phyloP scores from a whole-genome alignment of 2,797 vertebrate species.

The Prionace glauca region DNA sequence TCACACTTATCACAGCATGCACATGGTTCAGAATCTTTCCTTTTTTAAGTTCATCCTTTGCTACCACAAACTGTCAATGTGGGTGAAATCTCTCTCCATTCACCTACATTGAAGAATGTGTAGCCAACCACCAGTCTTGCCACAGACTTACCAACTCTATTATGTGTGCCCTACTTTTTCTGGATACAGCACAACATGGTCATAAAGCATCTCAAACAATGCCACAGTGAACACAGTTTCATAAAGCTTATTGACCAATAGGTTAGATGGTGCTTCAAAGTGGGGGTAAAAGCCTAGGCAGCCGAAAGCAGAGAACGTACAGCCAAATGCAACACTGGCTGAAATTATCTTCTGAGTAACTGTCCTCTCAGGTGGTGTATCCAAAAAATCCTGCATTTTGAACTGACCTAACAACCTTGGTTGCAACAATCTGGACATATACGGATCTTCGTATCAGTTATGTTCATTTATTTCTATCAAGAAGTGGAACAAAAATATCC shows the following conservation, averaged over 20 bases:
- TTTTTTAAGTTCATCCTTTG: not conserved
- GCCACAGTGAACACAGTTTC: too few species aligned
- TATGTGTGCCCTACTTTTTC: not conserved
- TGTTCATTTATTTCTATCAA: not conserved
- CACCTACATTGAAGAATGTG: not conserved
- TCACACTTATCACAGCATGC: not conserved
- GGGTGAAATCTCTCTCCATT: not conserved
- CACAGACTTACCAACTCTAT: not conserved
- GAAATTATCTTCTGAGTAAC: slow-evolving; percentile 44
- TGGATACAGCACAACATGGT: not conserved
- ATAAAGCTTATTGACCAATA: not conserved
- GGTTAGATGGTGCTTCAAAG: too few species aligned
- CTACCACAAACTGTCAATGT: not conserved
- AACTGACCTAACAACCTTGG: not conserved
- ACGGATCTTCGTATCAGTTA: not conserved
- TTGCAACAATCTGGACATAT: not conserved
- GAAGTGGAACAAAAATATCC: too few species aligned
- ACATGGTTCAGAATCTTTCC: not conserved
- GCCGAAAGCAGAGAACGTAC: slow-evolving; percentile 65
- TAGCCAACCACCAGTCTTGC: not conserved
- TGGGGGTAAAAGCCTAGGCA: slow-evolving; percentile 56
- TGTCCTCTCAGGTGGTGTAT: too few species aligned
- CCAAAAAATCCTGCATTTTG: not conserved
- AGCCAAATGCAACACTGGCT: slow-evolving; percentile 56
- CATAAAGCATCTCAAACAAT: too few species aligned